These are phyloP conservation scores for Meleagris gallopavo DNA, from an alignment of 2,113 vertebrate genomes.

Conservation along the genomic window DNA sequence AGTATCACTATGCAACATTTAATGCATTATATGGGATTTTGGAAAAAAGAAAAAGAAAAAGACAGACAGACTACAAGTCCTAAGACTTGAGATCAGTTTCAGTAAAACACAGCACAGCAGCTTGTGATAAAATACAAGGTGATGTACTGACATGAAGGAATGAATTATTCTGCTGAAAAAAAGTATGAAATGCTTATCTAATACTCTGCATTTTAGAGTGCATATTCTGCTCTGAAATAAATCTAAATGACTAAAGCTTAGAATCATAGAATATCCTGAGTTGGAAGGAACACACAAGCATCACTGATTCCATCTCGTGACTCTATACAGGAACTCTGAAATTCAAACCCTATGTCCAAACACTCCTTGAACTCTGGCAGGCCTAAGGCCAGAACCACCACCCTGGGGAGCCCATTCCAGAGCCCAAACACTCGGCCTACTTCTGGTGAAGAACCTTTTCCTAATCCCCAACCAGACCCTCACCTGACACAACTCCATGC, in stretches of 20 bases:
- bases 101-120: background rate
- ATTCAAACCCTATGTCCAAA: too few species aligned
- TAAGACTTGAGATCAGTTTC: background rate
- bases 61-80: background rate
- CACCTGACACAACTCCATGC: too few species aligned
- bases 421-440: too few species aligned
- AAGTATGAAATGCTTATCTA: background rate
- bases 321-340: too few species aligned
- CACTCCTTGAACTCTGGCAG: too few species aligned
- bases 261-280: too few species aligned
- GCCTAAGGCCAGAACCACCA: too few species aligned
- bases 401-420: too few species aligned
- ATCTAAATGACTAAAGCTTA: background rate
- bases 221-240: background rate
- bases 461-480: too few species aligned
- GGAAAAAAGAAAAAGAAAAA: background rate
- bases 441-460: too few species aligned
- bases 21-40: background rate
- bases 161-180: background rate
- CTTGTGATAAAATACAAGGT: background rate
- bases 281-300: too few species aligned
- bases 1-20: background rate
- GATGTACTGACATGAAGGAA: background rate
- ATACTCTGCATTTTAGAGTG: background rate
- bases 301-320: too few species aligned